Evolutionary conservation across 2,113 vertebrate genomes (phyloP), one percentile per base, ranked within the genome.

Genomic region (Protobothrops flavoviridis): DNA sequence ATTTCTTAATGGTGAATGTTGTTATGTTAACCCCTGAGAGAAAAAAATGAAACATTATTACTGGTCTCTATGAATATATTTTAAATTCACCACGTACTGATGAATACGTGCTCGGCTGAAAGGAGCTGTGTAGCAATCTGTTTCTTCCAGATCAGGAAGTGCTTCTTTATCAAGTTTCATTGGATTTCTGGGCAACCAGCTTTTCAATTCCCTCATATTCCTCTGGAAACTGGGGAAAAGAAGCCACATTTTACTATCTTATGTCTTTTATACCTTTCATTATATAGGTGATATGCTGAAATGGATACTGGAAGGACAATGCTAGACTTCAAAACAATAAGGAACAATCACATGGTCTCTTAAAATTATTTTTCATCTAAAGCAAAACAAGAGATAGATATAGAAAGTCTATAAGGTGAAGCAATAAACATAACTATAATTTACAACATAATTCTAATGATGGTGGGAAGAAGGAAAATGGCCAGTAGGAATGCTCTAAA

Each of bases 91-190:
- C 93, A 97, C 99, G 98, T 97, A 99, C 99, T 99, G 99, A 97
- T 99, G 99, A 94, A 99, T 99, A 94, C 99, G 98, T 0, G 99
- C 98, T 7, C 99, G 97, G 97, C 99, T 99, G 95, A 99, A 99
- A 48, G 99, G 99, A 0, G 99, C 99, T 0, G 99, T 99, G 97
- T 99, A 99, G 95, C 99, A 99, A 97, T 99, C 99, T 0, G 98
- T 98, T 69, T 99, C 99, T 95, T 99, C 99, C 90, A 99, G 97
- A 93, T 99, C 99, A 61, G 99, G 99, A 59, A 99, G 96, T 0
- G 99, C 99, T 94, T 99, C 98, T 96, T 99, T 99, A 97, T 99
- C 99, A 4, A 99, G 98, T 97, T 99, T 99, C 99, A 99, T 99
- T 4, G 99, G 99, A 96, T 99, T 99, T 96, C 97, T 98, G 26